Percentiles rank a stretch among this genome's conserved stretches.
Conservation (phyloP, 53 echinoderm and acorn worm species). For the Astropecten irregularis region DNA sequence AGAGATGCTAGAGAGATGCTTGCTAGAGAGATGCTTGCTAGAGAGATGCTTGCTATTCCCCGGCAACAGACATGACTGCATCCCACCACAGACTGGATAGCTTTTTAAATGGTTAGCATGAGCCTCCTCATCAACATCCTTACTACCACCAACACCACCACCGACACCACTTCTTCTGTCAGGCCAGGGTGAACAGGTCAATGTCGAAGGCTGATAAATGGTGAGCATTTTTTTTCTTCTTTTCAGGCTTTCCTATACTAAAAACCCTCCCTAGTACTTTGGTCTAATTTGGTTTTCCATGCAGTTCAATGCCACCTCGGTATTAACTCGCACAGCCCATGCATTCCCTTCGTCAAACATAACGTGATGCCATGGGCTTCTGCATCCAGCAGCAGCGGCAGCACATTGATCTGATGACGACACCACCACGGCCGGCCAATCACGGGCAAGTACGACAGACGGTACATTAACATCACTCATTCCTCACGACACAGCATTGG, state of each 20-base stretch:
- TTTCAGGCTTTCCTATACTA: neutral
- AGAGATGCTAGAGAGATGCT: constrained; percentile 1
- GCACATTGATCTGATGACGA: no score
- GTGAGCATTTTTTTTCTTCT: constrained; percentile 10
- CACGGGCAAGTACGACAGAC: neutral
- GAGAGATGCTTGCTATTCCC: constrained; percentile 43
- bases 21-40: constrained; percentile 1
- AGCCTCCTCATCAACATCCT: neutral
- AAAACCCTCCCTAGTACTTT: no score
- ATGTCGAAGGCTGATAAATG: constrained; percentile 25
- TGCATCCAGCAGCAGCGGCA: constrained; percentile 4
- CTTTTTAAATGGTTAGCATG: constrained; percentile 28
- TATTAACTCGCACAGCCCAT: constrained; percentile 13
- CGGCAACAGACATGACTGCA: constrained; percentile 13
- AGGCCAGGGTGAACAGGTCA: constrained; percentile 25
- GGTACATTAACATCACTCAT: no score
- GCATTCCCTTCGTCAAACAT: no score
- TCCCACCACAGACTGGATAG: constrained; percentile 3
- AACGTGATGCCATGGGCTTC: no score
- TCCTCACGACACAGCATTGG: no score
- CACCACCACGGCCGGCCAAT: constrained; percentile 9
- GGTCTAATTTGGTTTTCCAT: no score
- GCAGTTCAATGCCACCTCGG: constrained; percentile 5
- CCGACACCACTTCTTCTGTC: neutral
- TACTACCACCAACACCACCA: constrained; percentile 14